These are phyloP conservation scores for Micrasema longulum DNA, from an alignment of 1,140 invertebrate genomes.

Conservation along the genomic window DNA sequence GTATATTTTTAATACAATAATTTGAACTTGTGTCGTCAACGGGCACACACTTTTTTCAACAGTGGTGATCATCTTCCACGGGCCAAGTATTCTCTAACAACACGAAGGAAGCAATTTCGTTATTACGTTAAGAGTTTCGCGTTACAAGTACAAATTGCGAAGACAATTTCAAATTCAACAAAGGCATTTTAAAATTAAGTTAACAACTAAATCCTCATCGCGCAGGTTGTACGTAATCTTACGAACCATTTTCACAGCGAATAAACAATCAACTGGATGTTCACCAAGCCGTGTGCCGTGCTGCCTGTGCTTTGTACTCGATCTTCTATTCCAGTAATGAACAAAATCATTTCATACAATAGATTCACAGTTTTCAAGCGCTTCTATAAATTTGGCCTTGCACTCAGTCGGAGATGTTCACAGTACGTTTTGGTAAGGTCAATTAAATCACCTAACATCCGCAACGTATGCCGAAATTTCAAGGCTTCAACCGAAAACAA, in stretches of 20 bases:
- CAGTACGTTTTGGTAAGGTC: conserved; percentile 6
- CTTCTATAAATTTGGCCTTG: conserved; percentile 10
- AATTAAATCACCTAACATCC: conserved; percentile 12
- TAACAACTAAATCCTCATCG: background rate
- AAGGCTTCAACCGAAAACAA: background rate
- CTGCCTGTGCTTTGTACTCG: too few species aligned
- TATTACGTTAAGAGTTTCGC: background rate
- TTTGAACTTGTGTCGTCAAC: too few species aligned
- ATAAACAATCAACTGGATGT: too few species aligned
- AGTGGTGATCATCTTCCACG: too few species aligned
- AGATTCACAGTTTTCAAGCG: background rate
- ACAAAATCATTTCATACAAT: conserved; percentile 12
- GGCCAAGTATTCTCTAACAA: too few species aligned
- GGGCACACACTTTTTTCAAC: too few species aligned
- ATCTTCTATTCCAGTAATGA: too few species aligned
- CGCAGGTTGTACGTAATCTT: background rate
- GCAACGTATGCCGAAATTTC: conserved; percentile 5
- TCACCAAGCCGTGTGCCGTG: too few species aligned
- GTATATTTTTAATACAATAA: too few species aligned
- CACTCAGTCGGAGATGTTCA: background rate
- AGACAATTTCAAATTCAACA: background rate
- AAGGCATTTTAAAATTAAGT: background rate
- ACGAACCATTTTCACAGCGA: background rate
- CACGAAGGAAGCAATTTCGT: too few species aligned
- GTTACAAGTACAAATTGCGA: conserved; percentile 11